phyloP scores from a whole-genome alignment of 2,113 vertebrate genomes.

The Thunnus maccoyii region DNA sequence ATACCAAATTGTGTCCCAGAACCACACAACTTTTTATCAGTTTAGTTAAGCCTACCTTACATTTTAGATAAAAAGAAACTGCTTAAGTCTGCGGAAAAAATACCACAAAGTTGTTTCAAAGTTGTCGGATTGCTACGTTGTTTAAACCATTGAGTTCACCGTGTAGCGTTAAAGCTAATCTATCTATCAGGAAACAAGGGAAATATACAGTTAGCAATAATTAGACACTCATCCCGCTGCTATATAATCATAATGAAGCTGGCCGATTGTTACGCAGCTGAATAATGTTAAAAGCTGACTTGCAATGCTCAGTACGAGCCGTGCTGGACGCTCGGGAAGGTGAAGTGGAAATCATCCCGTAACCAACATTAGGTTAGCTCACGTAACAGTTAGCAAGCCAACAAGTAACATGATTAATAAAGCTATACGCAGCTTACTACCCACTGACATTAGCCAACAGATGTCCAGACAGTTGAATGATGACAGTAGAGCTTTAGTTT shows the following conservation, averaged over 20 bases:
- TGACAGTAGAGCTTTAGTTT: not conserved
- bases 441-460: not conserved
- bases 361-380: conserved; percentile 18
- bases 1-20: not conserved
- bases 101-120: not conserved
- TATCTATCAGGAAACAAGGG: not conserved
- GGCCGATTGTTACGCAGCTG: not conserved
- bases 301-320: not conserved
- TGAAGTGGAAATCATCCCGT: conserved; percentile 12
- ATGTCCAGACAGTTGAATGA: accelerated
- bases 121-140: not conserved
- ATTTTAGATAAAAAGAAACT: not conserved
- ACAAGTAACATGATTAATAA: not conserved
- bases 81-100: not conserved
- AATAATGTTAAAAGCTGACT: not conserved
- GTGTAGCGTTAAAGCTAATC: not conserved
- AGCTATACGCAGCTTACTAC: not conserved
- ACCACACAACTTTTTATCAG: not conserved
- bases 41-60: not conserved
- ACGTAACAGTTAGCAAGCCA: conserved; percentile 9
- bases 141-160: not conserved
- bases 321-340: not conserved
- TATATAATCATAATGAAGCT: not conserved
- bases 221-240: too few species aligned
- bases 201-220: not conserved